phyloP scores from a whole-genome alignment of 2,113 vertebrate species.

The Gorsachius goisagi region DNA sequence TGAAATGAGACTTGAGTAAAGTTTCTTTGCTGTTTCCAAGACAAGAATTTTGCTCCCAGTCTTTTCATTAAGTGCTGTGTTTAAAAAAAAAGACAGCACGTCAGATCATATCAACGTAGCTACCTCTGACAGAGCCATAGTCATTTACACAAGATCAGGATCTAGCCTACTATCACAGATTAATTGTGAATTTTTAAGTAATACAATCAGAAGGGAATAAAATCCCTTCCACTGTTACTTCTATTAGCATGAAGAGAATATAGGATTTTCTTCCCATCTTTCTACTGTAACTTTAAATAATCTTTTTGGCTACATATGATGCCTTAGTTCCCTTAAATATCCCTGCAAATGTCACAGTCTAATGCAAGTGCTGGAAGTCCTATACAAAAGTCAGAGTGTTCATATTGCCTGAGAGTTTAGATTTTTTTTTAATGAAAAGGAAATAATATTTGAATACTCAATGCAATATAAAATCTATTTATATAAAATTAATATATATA shows the following conservation, averaged over 20 bases:
- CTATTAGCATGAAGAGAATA: neutral
- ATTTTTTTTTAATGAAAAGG: neutral
- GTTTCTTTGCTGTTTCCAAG: neutral
- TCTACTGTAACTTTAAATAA: neutral
- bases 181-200: constrained; percentile 10
- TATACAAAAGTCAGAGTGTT: neutral
- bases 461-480: neutral
- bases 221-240: neutral
- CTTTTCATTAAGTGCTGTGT: constrained; percentile 26
- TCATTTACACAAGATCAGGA: constrained; percentile 7
- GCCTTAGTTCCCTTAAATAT: neutral
- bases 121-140: neutral
- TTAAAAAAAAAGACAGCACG: neutral
- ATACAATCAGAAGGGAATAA: neutral
- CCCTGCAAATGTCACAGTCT: neutral
- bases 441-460: neutral
- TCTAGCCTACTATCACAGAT: neutral
- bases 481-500: neutral
- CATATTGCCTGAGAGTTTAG: neutral
- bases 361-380: neutral
- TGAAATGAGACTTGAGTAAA: constrained; percentile 9
- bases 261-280: neutral
- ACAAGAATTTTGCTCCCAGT: constrained; percentile 15
- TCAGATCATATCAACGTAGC: neutral
- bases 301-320: neutral